Base-by-base conservation (phyloP, 2,797 vertebrate species). In the Sebastes diploproa region DNA sequence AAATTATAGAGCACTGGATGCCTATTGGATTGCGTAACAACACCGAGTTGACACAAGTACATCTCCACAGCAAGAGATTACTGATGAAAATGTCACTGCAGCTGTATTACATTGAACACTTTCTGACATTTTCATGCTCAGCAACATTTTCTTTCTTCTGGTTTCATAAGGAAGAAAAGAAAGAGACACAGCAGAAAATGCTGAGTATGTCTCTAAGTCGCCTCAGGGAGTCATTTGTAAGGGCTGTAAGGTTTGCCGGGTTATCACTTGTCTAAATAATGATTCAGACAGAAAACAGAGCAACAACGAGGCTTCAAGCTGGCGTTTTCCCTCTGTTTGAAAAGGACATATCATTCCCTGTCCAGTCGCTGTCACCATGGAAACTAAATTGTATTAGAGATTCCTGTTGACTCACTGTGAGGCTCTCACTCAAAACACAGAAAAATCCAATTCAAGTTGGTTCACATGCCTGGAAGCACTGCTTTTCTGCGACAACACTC, bases 301-400 rank as follows among this genome's bases (percentile, higher is more conserved):
- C 75, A 90, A 80, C 86, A 77, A 78, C 56, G 27, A 79, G 77
- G 74, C 85, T 83, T 81, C 80, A 65, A 91, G 84, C 91, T 82
- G 89, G 76, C 80, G 11, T 81, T 90, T 87, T 81, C 71, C 81
- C 78, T 91, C 75, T 82, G 85, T 88, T 86, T 89, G 88, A 92
- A 92, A 88, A 91, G 86, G 86, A 91, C 91, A 83, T 88, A 90
- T 91, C 87, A 86, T 88, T 89, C 91, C 84, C 88, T 52, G 59
- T 62, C 71, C 58, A 23, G 50, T 61, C 30, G 38, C 91, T 89
- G 92, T 95, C 93, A 89, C 95, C 94, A 95, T 95, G 93, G 95
- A 91, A 95, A 96, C 95, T 83, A 90, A 94, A 95, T 89, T 93
- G 88, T 92, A 92, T 93, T 91, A 88, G 86, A 92, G 83, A 93